A percentile compares a stretch with the other conserved stretches of the same genome.
Conservation (phyloP, 2,888 invertebrate genomes). For the Drosophila tripunctata region DNA sequence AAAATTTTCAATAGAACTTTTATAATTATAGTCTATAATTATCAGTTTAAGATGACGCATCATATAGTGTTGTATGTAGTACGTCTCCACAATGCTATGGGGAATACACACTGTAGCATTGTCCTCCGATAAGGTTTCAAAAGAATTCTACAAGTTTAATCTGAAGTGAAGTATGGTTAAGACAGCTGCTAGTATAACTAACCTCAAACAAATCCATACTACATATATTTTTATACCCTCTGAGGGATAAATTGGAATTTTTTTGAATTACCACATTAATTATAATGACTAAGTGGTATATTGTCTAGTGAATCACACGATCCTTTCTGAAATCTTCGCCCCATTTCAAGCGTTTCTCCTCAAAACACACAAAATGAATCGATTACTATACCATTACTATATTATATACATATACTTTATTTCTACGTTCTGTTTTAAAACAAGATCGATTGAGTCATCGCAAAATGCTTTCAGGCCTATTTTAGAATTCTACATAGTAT, state of each 20-base stretch:
- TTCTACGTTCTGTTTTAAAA: slow-evolving; percentile 59
- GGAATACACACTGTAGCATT: not conserved
- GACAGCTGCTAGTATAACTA: not conserved
- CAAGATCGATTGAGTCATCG: slow-evolving; percentile 68
- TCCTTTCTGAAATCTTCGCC: too few relatives aligned
- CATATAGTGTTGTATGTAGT: not conserved
- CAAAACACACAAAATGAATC: slow-evolving; percentile 37
- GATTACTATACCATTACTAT: too few relatives aligned
- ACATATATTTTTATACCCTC: not conserved
- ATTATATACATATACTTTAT: too few relatives aligned
- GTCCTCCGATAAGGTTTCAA: slow-evolving; percentile 15
- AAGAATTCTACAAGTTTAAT: not conserved
- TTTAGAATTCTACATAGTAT: not conserved
- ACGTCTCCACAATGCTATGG: not conserved
- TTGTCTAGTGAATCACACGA: slow-evolving; percentile 4
- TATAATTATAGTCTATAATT: too few relatives aligned
- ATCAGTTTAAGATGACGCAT: slow-evolving; percentile 14
- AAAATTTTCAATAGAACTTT: not conserved
- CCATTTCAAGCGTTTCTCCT: slow-evolving; percentile 7
- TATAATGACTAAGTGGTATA: not conserved
- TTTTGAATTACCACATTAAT: slow-evolving; percentile 3
- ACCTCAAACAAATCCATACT: too few relatives aligned
- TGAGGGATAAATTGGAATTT: too few relatives aligned
- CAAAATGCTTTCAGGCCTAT: slow-evolving; percentile 30
- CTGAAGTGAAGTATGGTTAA: not conserved